Percentiles rank a stretch among this genome's conserved stretches.
Evolutionary conservation across 1,140 invertebrate species (phyloP).

Genomic region (Trypoxylus dichotomus): DNA sequence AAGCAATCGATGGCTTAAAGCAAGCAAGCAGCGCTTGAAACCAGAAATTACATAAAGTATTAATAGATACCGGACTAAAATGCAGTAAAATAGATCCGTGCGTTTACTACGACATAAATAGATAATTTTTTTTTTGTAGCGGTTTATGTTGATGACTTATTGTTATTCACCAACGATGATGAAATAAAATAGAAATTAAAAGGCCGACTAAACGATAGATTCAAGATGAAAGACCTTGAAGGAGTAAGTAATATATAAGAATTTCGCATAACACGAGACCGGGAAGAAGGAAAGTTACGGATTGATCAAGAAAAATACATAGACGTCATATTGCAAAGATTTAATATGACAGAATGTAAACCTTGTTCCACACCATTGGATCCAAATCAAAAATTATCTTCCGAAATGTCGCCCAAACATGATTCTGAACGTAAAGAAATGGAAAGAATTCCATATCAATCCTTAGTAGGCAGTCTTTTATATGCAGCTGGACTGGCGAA

Average conservation of each 20-base stretch:
- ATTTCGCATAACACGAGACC: conserved; percentile 30
- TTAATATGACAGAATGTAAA: conserved; percentile 47
- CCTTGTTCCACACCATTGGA: conserved; percentile 31
- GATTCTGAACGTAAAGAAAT: too few species aligned
- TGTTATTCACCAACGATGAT: too few species aligned
- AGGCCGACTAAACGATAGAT: too few species aligned
- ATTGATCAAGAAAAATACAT: conserved; percentile 41
- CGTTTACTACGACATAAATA: neutral
- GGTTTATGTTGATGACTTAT: conserved; percentile 47
- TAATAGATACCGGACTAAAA: neutral
- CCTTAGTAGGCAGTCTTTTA: conserved; percentile 50
- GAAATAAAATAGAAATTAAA: conserved; percentile 21
- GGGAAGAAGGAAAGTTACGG: conserved; percentile 32
- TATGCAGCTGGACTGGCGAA: too few species aligned
- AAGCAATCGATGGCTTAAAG: conserved; percentile 43
- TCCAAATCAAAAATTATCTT: conserved; percentile 9
- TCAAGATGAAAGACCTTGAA: too few species aligned
- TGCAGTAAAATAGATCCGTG: neutral
- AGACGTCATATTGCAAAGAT: conserved; percentile 39
- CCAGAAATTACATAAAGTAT: too few species aligned
- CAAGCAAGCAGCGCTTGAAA: too few species aligned
- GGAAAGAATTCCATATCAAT: too few species aligned
- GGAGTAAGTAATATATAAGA: too few species aligned
- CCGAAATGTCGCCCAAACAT: too few species aligned
- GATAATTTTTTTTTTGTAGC: conserved; percentile 34